Base-by-base conservation (phyloP, 2,888 invertebrate species). In the Parnassius smintheus region DNA sequence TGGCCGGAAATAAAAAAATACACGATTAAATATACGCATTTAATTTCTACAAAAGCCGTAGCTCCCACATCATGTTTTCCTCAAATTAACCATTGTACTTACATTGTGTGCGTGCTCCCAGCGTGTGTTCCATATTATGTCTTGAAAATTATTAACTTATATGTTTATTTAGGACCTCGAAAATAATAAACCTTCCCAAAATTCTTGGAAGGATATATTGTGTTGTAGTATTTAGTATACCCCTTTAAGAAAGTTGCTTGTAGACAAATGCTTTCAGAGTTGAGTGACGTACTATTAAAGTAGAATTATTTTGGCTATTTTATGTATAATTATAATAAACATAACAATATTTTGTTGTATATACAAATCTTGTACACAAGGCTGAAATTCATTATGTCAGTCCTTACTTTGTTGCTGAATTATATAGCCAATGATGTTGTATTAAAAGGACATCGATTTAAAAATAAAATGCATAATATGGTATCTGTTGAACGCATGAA, bases 271-370 rank as follows among this genome's bases (percentile, higher is more conserved):
- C 77, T 79, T 77, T 79, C 77, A 59, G 52, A 56, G 50, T 53
- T 51, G 56, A 52, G 59, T 62, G 57, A 25, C 45, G 58, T 58
- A 50, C 25, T 52, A 51, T 78, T 75, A 68, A 52, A 74, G 80
- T 85, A 83, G 74, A 74, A 70, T 70, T 76, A 89, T 89, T 88
- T 86, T 90, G 90, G 91, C 90, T 90, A 90, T 91, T 90, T 89
- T 88, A 89, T 89, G 85, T 88, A 77, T 59, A 10, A 59, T 51
- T 1, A 46, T 45, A 10, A 45, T 10, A 45, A 45, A 11, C 10
- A 46, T 46, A 46, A 7, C 45, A 45, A 57, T 7, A 50, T 42
- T 57, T 8, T 54, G 13, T 57, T 50, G 35, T 49, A 50, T 35
- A 12, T 48, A 12, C 25, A 49, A 56, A 56, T 11, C 10, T 46